Evolutionary conservation across 2,797 vertebrate genomes (phyloP).

Genomic region (Xiphophorus birchmanni): DNA sequence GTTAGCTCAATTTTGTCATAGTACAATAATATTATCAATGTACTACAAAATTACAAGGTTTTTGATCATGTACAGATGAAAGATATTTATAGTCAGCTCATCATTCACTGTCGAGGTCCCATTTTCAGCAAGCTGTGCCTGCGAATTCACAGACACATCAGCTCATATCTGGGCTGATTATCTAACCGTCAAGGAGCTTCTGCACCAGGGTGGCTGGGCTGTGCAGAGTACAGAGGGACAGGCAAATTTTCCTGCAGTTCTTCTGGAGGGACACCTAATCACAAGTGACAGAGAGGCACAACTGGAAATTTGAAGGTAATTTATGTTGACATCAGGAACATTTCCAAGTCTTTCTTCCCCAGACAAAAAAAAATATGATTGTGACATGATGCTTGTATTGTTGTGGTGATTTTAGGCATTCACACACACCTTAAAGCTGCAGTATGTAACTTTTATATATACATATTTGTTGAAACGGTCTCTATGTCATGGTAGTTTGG

Average conservation of each 20-base stretch:
- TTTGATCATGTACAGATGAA: constrained; percentile 5
- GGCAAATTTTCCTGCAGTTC: constrained; percentile 64
- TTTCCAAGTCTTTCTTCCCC: constrained; percentile 62
- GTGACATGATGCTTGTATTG: constrained; percentile 8
- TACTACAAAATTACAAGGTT: background rate
- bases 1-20: background rate
- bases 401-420: constrained; percentile 7
- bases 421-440: constrained; percentile 8
- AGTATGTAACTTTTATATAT: no score
- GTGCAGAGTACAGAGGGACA: constrained; percentile 35
- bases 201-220: constrained; percentile 18
- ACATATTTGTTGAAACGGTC: no score
- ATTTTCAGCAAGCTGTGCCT: constrained; percentile 19
- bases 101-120: constrained; percentile 7
- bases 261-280: constrained; percentile 75
- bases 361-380: constrained; percentile 50
- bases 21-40: background rate
- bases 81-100: constrained; percentile 5
- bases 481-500: no score
- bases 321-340: constrained; percentile 73
- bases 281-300: constrained; percentile 74
- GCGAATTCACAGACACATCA: constrained; percentile 50
- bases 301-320: constrained; percentile 75
- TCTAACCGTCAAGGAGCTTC: constrained; percentile 55
- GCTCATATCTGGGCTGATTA: constrained; percentile 58